phyloP scores from a whole-genome alignment of 1,140 invertebrate genomes.

The Formica selysi region DNA sequence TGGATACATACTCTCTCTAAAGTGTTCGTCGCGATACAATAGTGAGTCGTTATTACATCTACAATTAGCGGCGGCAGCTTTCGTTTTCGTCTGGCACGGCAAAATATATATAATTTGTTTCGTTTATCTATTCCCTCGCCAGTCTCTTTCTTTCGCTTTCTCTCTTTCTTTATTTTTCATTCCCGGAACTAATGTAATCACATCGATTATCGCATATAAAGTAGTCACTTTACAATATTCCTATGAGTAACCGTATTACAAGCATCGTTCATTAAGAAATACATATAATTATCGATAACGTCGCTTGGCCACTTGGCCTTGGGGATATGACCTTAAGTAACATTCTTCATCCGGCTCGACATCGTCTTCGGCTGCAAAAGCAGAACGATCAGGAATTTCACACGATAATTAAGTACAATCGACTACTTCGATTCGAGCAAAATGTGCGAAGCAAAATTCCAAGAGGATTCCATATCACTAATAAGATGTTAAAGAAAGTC shows the following conservation, averaged over 20 bases:
- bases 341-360: neutral
- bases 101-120: slow-evolving; percentile 80
- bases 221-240: slow-evolving; percentile 9
- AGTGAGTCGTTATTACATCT: slow-evolving; percentile 74
- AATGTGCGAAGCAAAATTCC: slow-evolving; percentile 13
- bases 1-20: slow-evolving; percentile 79
- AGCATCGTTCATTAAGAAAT: slow-evolving; percentile 68
- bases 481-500: neutral
- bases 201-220: slow-evolving; percentile 4
- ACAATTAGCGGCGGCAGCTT: slow-evolving; percentile 79
- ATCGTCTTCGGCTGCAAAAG: neutral
- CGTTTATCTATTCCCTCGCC: slow-evolving; percentile 39
- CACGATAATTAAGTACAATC: slow-evolving; percentile 57
- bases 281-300: slow-evolving; percentile 66
- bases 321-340: neutral
- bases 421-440: neutral
- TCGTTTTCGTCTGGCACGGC: slow-evolving; percentile 79
- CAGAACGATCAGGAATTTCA: slow-evolving; percentile 17
- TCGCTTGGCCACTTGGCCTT: neutral
- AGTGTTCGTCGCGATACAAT: slow-evolving; percentile 67
- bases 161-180: neutral
- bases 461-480: neutral
- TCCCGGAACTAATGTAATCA: slow-evolving; percentile 15
- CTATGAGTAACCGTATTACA: slow-evolving; percentile 62
- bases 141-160: neutral